phyloP scores from a whole-genome alignment of 2,888 invertebrate genomes.

The Sepiola atlantica region DNA sequence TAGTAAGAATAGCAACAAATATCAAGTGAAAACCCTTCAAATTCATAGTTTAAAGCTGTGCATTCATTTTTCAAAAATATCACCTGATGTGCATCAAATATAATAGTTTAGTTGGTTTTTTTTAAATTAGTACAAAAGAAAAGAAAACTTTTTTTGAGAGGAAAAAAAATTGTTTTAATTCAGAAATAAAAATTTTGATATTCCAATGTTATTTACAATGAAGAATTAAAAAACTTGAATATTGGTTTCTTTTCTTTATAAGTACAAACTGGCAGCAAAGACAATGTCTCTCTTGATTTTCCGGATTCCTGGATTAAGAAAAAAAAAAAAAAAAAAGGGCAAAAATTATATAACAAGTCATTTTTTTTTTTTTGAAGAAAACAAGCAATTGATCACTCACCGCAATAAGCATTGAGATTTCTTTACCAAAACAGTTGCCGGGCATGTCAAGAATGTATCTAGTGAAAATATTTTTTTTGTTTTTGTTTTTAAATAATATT shows the following conservation, averaged over 20 bases:
- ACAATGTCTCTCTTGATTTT: conserved; percentile 97
- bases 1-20: no score
- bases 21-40: no score
- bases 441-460: no score
- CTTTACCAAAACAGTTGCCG: background rate
- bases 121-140: background rate
- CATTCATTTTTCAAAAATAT: no score
- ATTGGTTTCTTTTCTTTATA: conserved; percentile 72
- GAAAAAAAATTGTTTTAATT: background rate
- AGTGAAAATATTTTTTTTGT: no score
- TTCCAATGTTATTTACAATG: conserved; percentile 44
- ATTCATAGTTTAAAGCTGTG: no score
- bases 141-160: background rate
- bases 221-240: background rate
- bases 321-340: background rate
- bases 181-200: conserved; percentile 41
- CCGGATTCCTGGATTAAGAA: conserved; percentile 78
- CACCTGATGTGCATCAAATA: no score
- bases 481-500: background rate
- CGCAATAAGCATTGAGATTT: background rate
- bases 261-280: conserved; percentile 98
- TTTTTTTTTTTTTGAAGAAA: background rate
- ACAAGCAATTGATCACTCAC: no score
- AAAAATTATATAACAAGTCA: background rate
- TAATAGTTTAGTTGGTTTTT: background rate